Base-by-base conservation (phyloP, 2,888 invertebrate species). In the Callinectes sapidus region DNA sequence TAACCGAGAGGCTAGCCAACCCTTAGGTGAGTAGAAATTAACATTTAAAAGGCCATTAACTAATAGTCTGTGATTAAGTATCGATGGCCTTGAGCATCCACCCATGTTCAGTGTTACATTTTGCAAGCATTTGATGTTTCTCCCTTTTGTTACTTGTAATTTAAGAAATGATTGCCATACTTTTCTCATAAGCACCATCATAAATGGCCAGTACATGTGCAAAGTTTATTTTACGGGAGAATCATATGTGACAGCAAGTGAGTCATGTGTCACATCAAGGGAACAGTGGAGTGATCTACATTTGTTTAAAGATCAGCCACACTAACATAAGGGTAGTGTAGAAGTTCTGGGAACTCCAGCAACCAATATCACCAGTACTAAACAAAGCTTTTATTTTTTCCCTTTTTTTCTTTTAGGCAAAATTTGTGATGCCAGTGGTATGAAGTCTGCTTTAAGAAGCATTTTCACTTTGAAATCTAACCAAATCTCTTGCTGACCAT, bases 221-320 rank as follows among this genome's bases (percentile, higher is more conserved):
- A 92, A 28, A 90, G 71, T 87, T 54, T 90, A 71, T 89, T 89
- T 54, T 35, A 92, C 39, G 86, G 88, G 35, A 86, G 85, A 81
- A 92, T 35, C 35, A 92, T 77, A 71, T 81, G 39, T 66, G 87
- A 87, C 87, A 87, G 87, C 66, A 77, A 66, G 61, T 32, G 81
- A 88, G 66, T 61, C 42, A n/a, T 66, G 18, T 90, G 90, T 87
- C 35, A 54, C 66, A 55, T 61, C 32, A 87, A 81, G 61, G 81
- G 77, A 90, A 42, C 39, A 90, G 87, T 90, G 92, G 77, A 55
- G 77, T 90, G 92, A 92, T 92, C 92, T 92, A 92, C 90, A 92
- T 92, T 92, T 92, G 92, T 92, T 92, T 92, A 90, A 90, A 92
- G 90, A 92, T 92, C 92, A 48, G 32, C 90, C 92, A 88, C 89